Conservation (phyloP, 2,797 vertebrate species). For the Notoglanidium macrostoma region DNA sequence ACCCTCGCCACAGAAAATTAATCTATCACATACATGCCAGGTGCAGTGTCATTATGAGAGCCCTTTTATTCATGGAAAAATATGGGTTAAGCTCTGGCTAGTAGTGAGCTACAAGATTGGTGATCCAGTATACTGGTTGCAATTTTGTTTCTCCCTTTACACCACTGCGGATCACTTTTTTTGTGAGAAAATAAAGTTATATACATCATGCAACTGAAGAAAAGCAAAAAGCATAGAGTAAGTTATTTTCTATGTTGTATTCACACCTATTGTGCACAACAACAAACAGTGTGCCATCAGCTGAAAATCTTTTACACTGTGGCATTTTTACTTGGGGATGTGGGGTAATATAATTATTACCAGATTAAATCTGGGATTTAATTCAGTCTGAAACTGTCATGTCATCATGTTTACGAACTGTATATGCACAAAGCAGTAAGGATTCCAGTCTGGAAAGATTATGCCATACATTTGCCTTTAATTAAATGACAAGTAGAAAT, state of each 20-base stretch:
- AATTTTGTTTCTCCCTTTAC: background rate
- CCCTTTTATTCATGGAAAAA: conserved; percentile 10
- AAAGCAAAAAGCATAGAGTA: background rate
- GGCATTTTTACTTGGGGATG: background rate
- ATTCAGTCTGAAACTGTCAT: background rate
- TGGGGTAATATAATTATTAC: background rate
- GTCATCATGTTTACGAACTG: background rate
- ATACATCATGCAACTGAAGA: background rate
- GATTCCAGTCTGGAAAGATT: too few relatives aligned
- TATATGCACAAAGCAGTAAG: background rate
- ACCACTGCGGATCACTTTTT: background rate
- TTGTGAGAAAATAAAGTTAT: background rate
- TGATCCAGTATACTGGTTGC: background rate
- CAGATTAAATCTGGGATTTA: background rate
- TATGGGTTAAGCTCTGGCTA: background rate
- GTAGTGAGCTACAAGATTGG: background rate
- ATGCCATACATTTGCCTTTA: background rate
- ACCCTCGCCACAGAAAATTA: conserved; percentile 68
- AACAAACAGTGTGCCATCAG: background rate
- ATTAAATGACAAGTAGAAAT: background rate
- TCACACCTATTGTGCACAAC: background rate
- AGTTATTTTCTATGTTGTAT: background rate
- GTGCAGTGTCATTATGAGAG: conserved; percentile 50
- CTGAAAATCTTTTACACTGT: background rate
- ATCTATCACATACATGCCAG: conserved; percentile 63